These are phyloP conservation scores for Cirrhinus mrigala DNA, from an alignment of 2,797 vertebrate species.

Conservation along the genomic window DNA sequence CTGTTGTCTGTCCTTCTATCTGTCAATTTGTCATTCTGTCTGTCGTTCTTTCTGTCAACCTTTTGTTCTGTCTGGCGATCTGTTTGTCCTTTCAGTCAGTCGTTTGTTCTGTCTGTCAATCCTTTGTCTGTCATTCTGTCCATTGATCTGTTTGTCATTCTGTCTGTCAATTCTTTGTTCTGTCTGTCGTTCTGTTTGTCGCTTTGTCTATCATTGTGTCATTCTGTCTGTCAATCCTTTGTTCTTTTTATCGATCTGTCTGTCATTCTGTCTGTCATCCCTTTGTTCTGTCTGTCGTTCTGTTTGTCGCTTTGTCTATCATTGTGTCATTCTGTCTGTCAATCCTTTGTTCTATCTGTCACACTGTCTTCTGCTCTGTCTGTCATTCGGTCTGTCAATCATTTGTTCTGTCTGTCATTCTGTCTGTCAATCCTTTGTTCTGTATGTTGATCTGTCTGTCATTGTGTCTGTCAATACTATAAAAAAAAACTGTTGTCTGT, in stretches of 20 bases:
- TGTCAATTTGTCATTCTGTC: not conserved
- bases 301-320: not conserved
- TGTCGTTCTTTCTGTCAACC: not conserved
- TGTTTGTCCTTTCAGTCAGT: not conserved
- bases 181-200: not conserved
- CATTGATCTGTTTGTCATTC: not conserved
- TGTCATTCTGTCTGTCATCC: too few species aligned
- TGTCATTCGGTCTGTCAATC: not conserved
- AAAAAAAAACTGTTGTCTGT: not conserved
- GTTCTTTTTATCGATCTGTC: not conserved
- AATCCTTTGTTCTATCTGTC: not conserved
- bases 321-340: not conserved
- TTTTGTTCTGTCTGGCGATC: too few species aligned
- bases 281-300: not conserved
- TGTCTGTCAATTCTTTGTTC: fast-evolving
- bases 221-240: not conserved
- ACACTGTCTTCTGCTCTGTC: not conserved
- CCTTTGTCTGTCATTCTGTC: not conserved
- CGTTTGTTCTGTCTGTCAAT: not conserved
- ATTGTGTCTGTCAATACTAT: too few species aligned
- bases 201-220: not conserved
- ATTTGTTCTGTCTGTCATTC: too few species aligned
- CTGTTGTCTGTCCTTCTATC: slow-evolving; percentile 35
- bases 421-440: too few species aligned
- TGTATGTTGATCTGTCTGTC: not conserved